Evolutionary conservation across 1,140 invertebrate species (phyloP), one percentile per base, ranked within the genome.

Genomic region (Rhizoglyphus robini): DNA sequence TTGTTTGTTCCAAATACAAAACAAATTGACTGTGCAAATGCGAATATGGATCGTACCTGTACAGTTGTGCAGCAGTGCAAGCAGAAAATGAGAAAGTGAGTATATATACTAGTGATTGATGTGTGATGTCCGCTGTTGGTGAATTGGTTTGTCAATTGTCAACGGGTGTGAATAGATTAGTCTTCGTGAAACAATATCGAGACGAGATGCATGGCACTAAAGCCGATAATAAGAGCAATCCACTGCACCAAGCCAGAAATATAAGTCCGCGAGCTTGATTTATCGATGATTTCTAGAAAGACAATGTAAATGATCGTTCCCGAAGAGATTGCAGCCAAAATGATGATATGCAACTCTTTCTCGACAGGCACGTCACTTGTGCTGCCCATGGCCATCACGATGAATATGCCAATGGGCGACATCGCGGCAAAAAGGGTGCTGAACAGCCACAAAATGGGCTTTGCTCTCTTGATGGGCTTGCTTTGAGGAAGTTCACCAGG

Each of bases 291-390:
- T 79, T 96, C 92, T 73, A 90, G 88, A 34, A 93, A 88, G 0
- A 89, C 91, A 46, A 95, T 88, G 75, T 94, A 96, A 0, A 96
- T 76, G 49, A 96, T 83, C 1, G 90, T 94, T 47, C 92, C 92
- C 47, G 86, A 88, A n/a, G 90, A 88, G 34, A 94, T 30, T 3
- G 68, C 65, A 46, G 47, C 48, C 15, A 69, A 48, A 2, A 68
- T 1, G 5, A 68, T 65, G 70, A 20, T 80, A 15, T 48, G 18
- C 25, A 49, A 27, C 20, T 30, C 20, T 15, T 3, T 29, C 34
- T 64, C 63, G 13, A 27, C 27, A 3, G 63, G 48, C n/a, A 49
- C 13, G 11, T 36, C 29, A n/a, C 61, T 13, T 18, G 2, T 2
- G 29, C 27, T 27, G 29, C 36, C 27, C 32, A 60, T 38, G 15